A percentile compares a stretch with the other conserved stretches of the same genome.
Evolutionary conservation across 2,797 vertebrate species (phyloP).

Genomic region (Trematomus bernacchii): DNA sequence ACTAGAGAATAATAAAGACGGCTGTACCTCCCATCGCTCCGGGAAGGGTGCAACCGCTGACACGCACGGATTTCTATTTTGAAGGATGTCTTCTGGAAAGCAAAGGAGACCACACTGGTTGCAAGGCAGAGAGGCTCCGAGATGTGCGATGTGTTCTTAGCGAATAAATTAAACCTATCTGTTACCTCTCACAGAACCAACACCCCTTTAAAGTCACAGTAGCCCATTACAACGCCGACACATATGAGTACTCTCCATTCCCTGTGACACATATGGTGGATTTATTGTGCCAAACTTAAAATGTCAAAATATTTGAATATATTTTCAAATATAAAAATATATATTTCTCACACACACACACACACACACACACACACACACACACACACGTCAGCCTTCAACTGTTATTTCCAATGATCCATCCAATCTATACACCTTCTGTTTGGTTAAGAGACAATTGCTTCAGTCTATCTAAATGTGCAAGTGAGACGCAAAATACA

Average conservation of each 20-base stretch:
- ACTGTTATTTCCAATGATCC: constrained; percentile 11
- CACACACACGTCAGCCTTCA: constrained; percentile 9
- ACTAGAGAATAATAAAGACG: constrained; percentile 22
- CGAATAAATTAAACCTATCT: constrained; percentile 70
- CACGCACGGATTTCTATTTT: constrained; percentile 21
- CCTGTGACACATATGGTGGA: not conserved
- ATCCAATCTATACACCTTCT: not conserved
- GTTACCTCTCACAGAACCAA: constrained; percentile 73
- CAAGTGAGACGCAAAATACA: not conserved
- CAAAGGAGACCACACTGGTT: not conserved
- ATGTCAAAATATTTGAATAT: not conserved
- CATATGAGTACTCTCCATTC: not conserved
- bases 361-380: not conserved
- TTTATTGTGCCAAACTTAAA: not conserved
- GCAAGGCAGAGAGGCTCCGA: constrained; percentile 28
- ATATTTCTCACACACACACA: not conserved
- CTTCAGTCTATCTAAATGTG: not conserved
- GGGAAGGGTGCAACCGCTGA: constrained; percentile 32
- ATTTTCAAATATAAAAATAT: too few relatives aligned
- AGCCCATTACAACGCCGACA: constrained; percentile 14
- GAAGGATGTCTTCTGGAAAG: constrained; percentile 15
- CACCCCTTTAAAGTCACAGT: constrained; percentile 86
- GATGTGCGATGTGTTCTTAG: constrained; percentile 52
- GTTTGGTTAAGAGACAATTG: not conserved
- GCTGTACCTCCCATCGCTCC: constrained; percentile 83